Percentiles rank a stretch among this genome's conserved stretches.
Conservation (phyloP, 2,888 invertebrate genomes). For the Suillia variegata region DNA sequence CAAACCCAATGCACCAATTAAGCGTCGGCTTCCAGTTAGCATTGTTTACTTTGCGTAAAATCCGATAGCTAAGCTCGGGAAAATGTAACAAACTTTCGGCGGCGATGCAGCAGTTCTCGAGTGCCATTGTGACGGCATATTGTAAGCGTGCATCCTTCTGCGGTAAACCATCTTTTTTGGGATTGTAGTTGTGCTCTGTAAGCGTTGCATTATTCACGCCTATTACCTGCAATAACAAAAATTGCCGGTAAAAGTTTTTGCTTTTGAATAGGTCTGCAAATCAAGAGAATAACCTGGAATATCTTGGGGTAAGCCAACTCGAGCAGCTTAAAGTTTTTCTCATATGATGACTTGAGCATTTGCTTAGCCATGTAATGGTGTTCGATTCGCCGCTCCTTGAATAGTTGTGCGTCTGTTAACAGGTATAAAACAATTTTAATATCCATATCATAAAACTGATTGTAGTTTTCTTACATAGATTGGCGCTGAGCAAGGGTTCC, state of each 20-base stretch:
- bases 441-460: not conserved
- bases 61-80: conserved; percentile 35
- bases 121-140: conserved; percentile 27
- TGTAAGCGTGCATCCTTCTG: conserved; percentile 23
- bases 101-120: conserved; percentile 35
- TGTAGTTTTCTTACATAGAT: not conserved
- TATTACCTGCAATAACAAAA: conserved; percentile 28
- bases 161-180: conserved; percentile 29
- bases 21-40: conserved; percentile 31
- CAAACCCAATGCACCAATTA: conserved; percentile 36
- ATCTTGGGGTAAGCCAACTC: conserved; percentile 34
- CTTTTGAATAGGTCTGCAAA: not conserved
- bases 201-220: conserved; percentile 32
- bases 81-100: conserved; percentile 38
- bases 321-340: conserved; percentile 38
- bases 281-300: conserved; percentile 29
- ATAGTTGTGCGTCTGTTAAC: conserved; percentile 33
- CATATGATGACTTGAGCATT: conserved; percentile 31
- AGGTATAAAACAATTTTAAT: no score
- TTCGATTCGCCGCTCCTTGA: conserved; percentile 31
- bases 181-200: conserved; percentile 19
- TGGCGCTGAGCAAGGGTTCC: not conserved
- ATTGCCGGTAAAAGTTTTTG: not conserved
- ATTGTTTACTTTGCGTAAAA: conserved; percentile 22
- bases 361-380: conserved; percentile 33